Evolutionary conservation across 2,888 invertebrate species (phyloP), one percentile per base, ranked within the genome.

Genomic region (Octonoba sinensis): DNA sequence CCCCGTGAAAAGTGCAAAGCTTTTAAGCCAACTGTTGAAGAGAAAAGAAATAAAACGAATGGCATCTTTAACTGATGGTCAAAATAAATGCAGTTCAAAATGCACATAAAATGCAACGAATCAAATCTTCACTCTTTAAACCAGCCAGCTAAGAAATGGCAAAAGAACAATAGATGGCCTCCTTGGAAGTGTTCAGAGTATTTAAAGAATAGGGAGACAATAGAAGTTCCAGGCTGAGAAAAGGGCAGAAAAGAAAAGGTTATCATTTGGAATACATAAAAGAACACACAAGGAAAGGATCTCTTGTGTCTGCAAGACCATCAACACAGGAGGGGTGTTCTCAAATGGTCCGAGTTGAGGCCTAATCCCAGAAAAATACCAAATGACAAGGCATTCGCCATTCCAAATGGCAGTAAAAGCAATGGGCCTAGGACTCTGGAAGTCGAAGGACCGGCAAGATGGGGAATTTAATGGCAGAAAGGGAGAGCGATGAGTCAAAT

Each of bases 321-420:
- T 82, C 82, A 82, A 82, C 82, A 71, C 82, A 22, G 59, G 71
- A 75, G 59, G 75, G 74, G 59, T 62, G 74, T 74, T 57, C 78
- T 79, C 60, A 72, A 79, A 79, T 79, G 72, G 78, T 67, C 60
- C 44, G 49, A 56, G 71, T 57, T 49, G 60, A 47, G 72, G 66
- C 65, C 74, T 82, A 82, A 82, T 82, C 81, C 81, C 44, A 75
- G 81, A 74, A 75, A 75, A 74, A 75, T 70, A 82, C 81, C 74
- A 82, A 82, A 82, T 75, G 81, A 82, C 81, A 82, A 82, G 65
- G 65, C 81, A 71, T 75, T 75, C 64, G 49, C 74, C 70, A 74
- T 75, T 75, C 62, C 69, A 22, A 20, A 56, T 36, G 73, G 79
- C 73, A 67, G 79, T 81, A 81, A 81, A 81, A 64, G 77, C 77